Evolutionary conservation across 1,140 invertebrate species (phyloP), one percentile per base, ranked within the genome.

Genomic region (Orussus abietinus): DNA sequence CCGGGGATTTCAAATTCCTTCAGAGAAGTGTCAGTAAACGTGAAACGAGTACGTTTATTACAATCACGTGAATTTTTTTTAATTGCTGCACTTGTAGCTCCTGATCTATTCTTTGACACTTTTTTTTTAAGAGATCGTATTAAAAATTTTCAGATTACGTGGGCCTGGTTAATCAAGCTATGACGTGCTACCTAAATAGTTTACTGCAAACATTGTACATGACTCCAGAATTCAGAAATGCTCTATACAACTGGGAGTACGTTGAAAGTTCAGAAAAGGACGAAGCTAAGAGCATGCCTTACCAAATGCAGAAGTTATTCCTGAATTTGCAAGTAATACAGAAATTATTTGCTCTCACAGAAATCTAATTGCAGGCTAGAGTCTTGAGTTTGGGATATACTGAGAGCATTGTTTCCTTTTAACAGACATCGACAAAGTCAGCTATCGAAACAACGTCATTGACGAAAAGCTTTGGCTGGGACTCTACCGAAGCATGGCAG

Each of bases 151-250:
- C 40, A 76, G 83, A 73, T 45, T 92, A 88, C 72, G 88, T 92
- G 5, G 92, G 92, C 22, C 72, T 96, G 20, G 88, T 94, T 0
- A 96, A 96, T 69, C 90, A 93, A 69, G 90, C 90, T 1, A 94
- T 94, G 90, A 95, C 92, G 1, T 95, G 92, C 64, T 95, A 95
- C 63, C 75, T 96, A 9, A 96, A 95, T 64, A 92, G 88, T 72
- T 70, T 95, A 15, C 72, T 96, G 1, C 92, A 96, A 72, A 87
- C 88, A 1, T 72, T 96, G 2, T 95, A 80, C 57, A 95, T 96
- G 89, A 95, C 91, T 3, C 92, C 92, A n/a, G 92, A 96, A 69
- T 94, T 96, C 63, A 75, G 92, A 21, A 96, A 96, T 73, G 86
- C 88, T 2, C 67, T 95, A 5, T 94, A 94, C 61, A 85, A 84